Evolutionary conservation across 2,888 invertebrate species (phyloP).

Genomic region (Acanthosepion lycidas): DNA sequence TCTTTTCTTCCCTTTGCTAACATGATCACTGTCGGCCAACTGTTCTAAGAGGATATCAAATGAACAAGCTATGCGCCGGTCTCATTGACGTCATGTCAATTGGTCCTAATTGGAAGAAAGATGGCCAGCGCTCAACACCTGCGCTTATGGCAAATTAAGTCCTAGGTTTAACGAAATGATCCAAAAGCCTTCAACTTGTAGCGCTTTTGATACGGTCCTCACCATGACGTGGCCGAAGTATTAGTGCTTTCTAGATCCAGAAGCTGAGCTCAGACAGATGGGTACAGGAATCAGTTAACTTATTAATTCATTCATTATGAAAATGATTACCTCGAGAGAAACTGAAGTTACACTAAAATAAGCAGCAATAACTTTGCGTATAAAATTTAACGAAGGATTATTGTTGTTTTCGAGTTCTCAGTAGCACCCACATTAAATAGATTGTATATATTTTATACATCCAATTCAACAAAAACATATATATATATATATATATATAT

Average conservation of each 20-base stretch:
- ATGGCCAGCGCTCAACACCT: not conserved
- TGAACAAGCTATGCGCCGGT: not conserved
- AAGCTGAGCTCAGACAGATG: not conserved
- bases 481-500: too few species aligned
- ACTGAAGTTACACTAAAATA: not conserved
- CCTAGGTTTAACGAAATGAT: not conserved
- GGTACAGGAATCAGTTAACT: not conserved
- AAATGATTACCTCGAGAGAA: not conserved
- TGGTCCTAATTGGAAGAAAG: not conserved
- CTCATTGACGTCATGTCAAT: conserved; percentile 8
- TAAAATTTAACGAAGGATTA: too few species aligned
- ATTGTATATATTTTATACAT: too few species aligned
- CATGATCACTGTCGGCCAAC: not conserved
- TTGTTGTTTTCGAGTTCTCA: too few species aligned
- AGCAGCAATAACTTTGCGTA: too few species aligned
- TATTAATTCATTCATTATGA: not conserved
- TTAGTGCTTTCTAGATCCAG: not conserved
- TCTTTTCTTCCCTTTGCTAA: not conserved
- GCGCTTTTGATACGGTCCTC: not conserved
- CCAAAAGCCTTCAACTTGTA: not conserved
- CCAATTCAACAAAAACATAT: not conserved
- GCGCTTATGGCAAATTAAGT: not conserved
- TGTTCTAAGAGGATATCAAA: conserved; percentile 9
- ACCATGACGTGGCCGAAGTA: not conserved
- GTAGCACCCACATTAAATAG: not conserved